phyloP scores from a whole-genome alignment of 2,113 vertebrate genomes.

The Grammomys surdaster region DNA sequence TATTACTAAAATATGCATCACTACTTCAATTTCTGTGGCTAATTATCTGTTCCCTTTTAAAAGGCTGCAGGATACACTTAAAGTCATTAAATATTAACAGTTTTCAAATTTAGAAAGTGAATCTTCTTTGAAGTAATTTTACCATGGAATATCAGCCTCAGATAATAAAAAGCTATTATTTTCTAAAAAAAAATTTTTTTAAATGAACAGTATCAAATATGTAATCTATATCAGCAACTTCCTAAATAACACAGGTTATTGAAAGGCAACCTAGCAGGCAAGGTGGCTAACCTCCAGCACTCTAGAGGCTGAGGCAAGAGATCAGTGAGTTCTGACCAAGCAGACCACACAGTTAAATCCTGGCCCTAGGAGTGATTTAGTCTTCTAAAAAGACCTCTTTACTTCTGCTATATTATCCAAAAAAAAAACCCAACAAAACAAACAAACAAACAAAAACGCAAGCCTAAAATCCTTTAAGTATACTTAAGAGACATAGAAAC shows the following conservation, averaged over 20 bases:
- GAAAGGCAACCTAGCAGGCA: background rate
- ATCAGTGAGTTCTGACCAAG: background rate
- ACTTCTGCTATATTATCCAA: background rate
- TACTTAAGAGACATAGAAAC: background rate
- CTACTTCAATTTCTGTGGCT: background rate
- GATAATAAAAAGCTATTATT: conserved; percentile 27
- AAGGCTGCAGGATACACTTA: background rate
- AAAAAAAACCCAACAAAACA: background rate
- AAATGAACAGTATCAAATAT: background rate
- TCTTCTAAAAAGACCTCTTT: background rate
- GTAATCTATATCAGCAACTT: background rate
- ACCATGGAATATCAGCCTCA: conserved; percentile 22
- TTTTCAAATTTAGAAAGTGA: conserved; percentile 35
- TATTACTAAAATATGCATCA: background rate
- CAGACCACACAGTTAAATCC: background rate
- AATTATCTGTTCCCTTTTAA: background rate
- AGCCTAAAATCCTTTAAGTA: background rate
- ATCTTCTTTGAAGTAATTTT: conserved; percentile 34
- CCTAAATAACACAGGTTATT: background rate
- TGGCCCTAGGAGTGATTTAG: no score
- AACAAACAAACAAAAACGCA: background rate
- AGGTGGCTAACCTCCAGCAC: no score
- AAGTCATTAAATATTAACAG: background rate
- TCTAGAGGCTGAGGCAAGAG: no score
- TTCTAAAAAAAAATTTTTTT: background rate